Conservation (phyloP, 2,797 vertebrate genomes). For the Ctenosaura bakeri region DNA sequence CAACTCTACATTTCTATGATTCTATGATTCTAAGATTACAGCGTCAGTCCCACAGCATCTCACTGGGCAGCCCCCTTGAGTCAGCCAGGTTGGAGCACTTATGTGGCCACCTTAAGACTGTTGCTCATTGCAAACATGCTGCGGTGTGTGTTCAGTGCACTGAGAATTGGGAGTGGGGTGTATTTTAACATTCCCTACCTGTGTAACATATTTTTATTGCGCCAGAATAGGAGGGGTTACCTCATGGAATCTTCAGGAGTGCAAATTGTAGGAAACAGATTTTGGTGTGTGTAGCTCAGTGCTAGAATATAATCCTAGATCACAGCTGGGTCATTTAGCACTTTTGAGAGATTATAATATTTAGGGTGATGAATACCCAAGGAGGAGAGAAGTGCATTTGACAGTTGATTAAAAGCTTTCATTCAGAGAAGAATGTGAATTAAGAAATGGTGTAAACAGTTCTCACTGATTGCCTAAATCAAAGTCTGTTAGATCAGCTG, state of each 20-base stretch:
- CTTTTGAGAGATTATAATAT: conserved; percentile 29
- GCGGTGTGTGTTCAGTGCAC: background rate
- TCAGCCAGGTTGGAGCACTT: background rate
- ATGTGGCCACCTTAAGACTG: background rate
- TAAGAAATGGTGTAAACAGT: conserved; percentile 5
- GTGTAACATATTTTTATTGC: background rate
- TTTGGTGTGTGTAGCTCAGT: conserved; percentile 38
- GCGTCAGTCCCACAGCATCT: background rate
- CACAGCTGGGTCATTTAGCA: conserved; percentile 21
- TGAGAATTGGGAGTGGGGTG: background rate
- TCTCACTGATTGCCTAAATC: conserved; percentile 30
- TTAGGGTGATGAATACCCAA: background rate
- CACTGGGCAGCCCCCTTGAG: background rate
- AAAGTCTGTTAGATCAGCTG: background rate
- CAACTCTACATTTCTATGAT: too few relatives aligned
- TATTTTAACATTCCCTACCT: background rate
- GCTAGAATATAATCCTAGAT: conserved; percentile 48
- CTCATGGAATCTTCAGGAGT: conserved; percentile 31
- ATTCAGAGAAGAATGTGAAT: conserved; percentile 16
- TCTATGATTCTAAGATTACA: too few relatives aligned
- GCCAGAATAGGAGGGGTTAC: too few relatives aligned
- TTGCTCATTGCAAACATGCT: background rate
- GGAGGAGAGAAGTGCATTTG: background rate
- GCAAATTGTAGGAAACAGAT: conserved; percentile 26
- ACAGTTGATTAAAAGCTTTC: conserved; percentile 4